Evolutionary conservation across 2,888 invertebrate species (phyloP).

Genomic region (Barypeithes pellucidus): DNA sequence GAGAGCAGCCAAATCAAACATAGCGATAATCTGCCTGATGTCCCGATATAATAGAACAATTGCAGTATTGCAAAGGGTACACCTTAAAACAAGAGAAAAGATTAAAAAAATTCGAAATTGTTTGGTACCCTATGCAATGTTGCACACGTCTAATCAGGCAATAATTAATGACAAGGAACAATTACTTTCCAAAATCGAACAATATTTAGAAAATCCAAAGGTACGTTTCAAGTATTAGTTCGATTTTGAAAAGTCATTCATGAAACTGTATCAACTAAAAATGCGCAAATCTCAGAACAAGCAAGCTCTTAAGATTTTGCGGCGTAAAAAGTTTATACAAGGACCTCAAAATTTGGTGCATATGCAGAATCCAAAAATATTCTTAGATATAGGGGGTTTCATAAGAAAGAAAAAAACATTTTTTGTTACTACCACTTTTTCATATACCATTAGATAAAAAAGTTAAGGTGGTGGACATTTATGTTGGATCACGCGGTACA

Average conservation of each 20-base stretch:
- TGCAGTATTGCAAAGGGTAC: background rate
- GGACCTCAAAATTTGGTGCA: constrained; percentile 2
- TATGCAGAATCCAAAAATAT: no score
- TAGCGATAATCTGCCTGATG: constrained; percentile 1
- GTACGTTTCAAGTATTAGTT: background rate
- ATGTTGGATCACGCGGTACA: no score
- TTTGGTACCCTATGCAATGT: constrained; percentile 1
- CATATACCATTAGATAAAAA: no score
- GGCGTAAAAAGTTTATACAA: background rate
- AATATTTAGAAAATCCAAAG: constrained; percentile 4
- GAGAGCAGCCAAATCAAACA: constrained; percentile 1
- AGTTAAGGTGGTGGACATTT: no score
- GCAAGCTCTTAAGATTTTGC: background rate
- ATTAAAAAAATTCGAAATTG: background rate
- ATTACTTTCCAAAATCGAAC: no score
- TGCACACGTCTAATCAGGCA: background rate
- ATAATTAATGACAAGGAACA: constrained; percentile 1
- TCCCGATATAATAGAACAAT: background rate
- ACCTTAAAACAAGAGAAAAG: background rate
- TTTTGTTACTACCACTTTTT: no score
- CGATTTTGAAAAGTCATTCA: background rate
- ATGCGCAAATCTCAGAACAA: background rate
- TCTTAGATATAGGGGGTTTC: no score
- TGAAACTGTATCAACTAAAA: background rate
- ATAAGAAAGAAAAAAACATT: no score